A percentile compares a stretch with the other conserved stretches of the same genome.
Evolutionary conservation across 92 coral and sea anemone species (phyloP).

Genomic region (Metridium senile): DNA sequence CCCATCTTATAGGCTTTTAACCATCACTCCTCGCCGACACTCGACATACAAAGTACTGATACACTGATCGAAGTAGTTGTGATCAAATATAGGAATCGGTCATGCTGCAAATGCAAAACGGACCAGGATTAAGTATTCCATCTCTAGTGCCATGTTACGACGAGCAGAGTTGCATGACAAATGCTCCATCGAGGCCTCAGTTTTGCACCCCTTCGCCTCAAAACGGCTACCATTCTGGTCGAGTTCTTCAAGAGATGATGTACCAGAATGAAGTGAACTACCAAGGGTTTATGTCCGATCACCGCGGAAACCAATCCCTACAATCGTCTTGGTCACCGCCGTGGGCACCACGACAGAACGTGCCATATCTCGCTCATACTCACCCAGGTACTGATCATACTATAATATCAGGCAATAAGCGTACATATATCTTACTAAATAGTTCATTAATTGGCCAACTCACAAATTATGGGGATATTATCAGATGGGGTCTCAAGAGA

Average conservation of each 20-base stretch:
- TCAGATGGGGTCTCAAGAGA: conserved; percentile 54
- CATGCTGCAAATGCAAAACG: conserved; percentile 49
- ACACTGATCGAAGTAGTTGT: not conserved
- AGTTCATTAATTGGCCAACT: conserved; percentile 14
- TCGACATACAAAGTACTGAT: conserved; percentile 13
- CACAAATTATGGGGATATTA: conserved; percentile 39
- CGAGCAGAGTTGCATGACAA: conserved; percentile 73
- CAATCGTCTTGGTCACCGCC: conserved; percentile 66
- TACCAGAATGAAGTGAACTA: conserved; percentile 74
- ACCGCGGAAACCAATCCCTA: conserved; percentile 58
- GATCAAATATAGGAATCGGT: not conserved
- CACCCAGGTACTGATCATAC: conserved; percentile 60
- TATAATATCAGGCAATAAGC: not conserved
- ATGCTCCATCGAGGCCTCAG: conserved; percentile 59
- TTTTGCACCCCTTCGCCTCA: conserved; percentile 70
- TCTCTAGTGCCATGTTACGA: conserved; percentile 83
- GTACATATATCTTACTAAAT: conserved; percentile 31
- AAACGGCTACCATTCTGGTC: conserved; percentile 67
- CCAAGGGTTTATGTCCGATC: conserved; percentile 75
- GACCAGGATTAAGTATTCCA: conserved; percentile 80
- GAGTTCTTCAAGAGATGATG: conserved; percentile 81
- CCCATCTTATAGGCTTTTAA: conserved; percentile 45
- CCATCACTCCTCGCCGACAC: conserved; percentile 30
- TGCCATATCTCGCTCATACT: conserved; percentile 77
- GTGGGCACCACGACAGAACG: conserved; percentile 71